These are phyloP conservation scores for Macrobrachium rosenbergii DNA, from an alignment of 1,140 invertebrate species.

Conservation along the genomic window DNA sequence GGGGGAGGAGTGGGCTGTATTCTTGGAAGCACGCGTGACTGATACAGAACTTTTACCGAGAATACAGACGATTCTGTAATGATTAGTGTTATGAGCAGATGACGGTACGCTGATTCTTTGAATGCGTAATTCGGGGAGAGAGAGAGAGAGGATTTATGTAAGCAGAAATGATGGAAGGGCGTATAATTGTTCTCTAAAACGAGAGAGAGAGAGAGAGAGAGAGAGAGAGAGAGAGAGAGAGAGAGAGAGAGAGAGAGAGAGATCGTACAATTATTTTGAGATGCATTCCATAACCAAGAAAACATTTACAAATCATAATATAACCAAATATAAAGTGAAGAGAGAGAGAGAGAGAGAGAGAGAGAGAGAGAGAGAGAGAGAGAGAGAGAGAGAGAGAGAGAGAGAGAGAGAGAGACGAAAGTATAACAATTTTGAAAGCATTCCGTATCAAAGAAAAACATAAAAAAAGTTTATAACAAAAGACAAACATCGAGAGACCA, in stretches of 20 bases:
- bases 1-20: background rate
- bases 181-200: background rate
- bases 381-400: background rate
- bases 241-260: conserved; percentile 9
- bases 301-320: background rate
- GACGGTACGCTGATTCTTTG: too few species aligned
- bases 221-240: background rate
- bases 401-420: background rate
- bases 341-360: background rate
- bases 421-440: too few species aligned
- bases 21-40: conserved; percentile 9
- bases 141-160: background rate
- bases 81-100: too few species aligned
- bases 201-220: background rate
- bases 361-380: background rate
- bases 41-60: background rate
- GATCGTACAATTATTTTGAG: too few species aligned
- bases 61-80: background rate
- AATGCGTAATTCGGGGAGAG: background rate
- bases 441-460: background rate
- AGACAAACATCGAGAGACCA: background rate
- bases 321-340: background rate
- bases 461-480: background rate
- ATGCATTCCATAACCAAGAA: background rate
- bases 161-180: background rate